Evolutionary conservation across 1,140 invertebrate species (phyloP).

Genomic region (Asobara japonica): DNA sequence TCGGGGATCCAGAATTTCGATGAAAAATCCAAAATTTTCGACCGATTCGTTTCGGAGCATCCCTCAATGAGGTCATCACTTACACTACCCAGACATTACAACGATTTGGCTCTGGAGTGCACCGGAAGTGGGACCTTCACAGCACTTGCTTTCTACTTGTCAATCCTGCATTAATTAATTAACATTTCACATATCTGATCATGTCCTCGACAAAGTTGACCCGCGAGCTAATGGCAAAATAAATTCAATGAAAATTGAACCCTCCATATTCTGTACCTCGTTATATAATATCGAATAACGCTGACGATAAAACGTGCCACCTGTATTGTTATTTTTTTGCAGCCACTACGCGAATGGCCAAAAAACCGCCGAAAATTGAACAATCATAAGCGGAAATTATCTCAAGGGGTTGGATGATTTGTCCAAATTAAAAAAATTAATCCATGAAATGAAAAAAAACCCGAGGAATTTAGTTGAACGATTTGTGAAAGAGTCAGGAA

Average conservation of each 20-base stretch:
- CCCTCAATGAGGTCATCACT: no score
- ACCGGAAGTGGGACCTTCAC: no score
- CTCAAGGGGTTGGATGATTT: background rate
- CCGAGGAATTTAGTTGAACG: slow-evolving; percentile 3
- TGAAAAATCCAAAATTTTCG: no score
- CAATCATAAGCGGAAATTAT: background rate
- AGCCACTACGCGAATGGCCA: no score
- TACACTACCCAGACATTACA: no score
- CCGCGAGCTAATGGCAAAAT: background rate
- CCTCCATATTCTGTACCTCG: background rate
- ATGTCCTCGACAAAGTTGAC: background rate
- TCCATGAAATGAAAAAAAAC: background rate
- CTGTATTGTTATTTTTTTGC: background rate
- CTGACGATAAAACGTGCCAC: background rate
- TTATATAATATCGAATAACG: background rate
- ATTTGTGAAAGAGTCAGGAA: background rate
- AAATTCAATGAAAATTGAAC: background rate
- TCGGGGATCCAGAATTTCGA: no score
- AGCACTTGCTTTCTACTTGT: no score
- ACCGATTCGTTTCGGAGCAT: no score
- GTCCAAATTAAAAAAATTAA: background rate
- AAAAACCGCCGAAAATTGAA: no score
- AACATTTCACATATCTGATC: no score
- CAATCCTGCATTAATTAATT: no score
- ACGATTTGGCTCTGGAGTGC: no score